A percentile compares a stretch with the other conserved stretches of the same genome.
Evolutionary conservation across 2,797 vertebrate species (phyloP).

Genomic region (Simalia tracyae): DNA sequence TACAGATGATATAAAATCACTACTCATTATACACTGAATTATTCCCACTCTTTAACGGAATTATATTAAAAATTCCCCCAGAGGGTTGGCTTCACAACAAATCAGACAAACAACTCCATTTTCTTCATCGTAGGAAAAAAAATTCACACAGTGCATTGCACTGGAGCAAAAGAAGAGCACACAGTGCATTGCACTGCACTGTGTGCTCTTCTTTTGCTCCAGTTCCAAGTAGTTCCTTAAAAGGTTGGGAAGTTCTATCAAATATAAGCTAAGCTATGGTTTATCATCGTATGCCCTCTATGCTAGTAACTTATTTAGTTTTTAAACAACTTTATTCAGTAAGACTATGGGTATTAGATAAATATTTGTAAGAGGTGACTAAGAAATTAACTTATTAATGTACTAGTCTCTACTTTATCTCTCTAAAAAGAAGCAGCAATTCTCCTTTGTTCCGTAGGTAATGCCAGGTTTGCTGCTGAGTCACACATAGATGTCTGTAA

Average conservation of each 20-base stretch:
- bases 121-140: no score
- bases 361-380: background rate
- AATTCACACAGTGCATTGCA: no score
- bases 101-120: no score
- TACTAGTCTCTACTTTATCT: slow-evolving; percentile 48
- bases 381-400: background rate
- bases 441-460: slow-evolving; percentile 85
- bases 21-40: no score
- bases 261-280: background rate
- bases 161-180: no score
- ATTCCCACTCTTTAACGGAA: no score
- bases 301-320: background rate
- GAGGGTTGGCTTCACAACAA: no score
- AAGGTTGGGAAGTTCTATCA: background rate
- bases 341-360: no score
- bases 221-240: background rate
- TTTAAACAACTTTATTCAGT: background rate
- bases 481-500: slow-evolving; percentile 83
- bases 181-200: no score
- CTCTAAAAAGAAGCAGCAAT: slow-evolving; percentile 86
- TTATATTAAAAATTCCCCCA: no score
- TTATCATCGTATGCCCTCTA: background rate
- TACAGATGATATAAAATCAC: no score
- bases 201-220: background rate
- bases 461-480: slow-evolving; percentile 80